Evolutionary conservation across 2,888 invertebrate species (phyloP).

Genomic region (Lepidocyrtoides sp.): DNA sequence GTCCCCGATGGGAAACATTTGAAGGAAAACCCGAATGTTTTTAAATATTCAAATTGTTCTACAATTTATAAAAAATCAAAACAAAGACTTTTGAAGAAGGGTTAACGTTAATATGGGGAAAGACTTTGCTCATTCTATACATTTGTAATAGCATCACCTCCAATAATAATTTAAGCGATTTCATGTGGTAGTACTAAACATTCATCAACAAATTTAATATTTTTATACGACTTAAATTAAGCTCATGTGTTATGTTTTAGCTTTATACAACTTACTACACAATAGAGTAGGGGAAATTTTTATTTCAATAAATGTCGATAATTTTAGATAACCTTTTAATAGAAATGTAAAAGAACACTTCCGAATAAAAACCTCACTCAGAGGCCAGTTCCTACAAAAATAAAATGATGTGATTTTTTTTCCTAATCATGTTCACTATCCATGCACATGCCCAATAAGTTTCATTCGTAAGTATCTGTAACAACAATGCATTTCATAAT

Average conservation of each 20-base stretch:
- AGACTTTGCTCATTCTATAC: slow-evolving; percentile 75
- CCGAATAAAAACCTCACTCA: slow-evolving; percentile 62
- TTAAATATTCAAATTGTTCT: slow-evolving; percentile 28
- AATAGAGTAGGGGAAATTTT: slow-evolving; percentile 30
- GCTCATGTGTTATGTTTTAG: slow-evolving; percentile 61
- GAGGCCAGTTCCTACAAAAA: slow-evolving; percentile 75
- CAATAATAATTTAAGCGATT: slow-evolving; percentile 58
- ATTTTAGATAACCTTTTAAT: slow-evolving; percentile 46
- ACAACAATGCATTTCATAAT: too few relatives aligned
- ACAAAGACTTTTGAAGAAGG: slow-evolving; percentile 48
- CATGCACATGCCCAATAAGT: too few relatives aligned
- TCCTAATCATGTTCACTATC: too few relatives aligned
- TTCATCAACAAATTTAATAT: slow-evolving; percentile 71
- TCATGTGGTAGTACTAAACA: slow-evolving; percentile 27
- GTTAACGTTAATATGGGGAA: slow-evolving; percentile 50
- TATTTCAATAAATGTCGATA: slow-evolving; percentile 23
- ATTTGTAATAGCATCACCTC: slow-evolving; percentile 30
- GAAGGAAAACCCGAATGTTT: background rate
- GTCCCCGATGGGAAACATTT: background rate
- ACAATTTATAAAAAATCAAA: slow-evolving; percentile 35
- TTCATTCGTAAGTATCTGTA: too few relatives aligned
- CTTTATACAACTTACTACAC: slow-evolving; percentile 48
- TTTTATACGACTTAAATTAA: slow-evolving; percentile 76
- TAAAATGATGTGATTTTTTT: too few relatives aligned
- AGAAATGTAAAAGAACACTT: slow-evolving; percentile 19